phyloP scores from a whole-genome alignment of 2,113 vertebrate genomes.

The Xenopus borealis region DNA sequence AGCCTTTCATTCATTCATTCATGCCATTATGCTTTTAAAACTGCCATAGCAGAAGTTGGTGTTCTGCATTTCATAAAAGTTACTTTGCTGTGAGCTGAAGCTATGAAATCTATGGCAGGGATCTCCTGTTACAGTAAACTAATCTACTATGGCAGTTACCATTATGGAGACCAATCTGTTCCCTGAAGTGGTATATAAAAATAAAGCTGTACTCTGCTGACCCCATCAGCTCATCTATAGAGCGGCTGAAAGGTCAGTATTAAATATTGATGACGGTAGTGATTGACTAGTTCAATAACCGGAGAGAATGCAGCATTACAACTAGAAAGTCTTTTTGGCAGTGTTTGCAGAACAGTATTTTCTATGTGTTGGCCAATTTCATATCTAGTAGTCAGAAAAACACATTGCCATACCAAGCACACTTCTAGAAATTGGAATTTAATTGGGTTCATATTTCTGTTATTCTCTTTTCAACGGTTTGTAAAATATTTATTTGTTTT shows the following conservation, averaged over 20 bases:
- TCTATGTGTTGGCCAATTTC: not conserved
- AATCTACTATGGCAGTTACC: not conserved
- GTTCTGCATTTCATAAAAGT: too few species aligned
- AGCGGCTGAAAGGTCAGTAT: conserved; percentile 14
- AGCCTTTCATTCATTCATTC: too few species aligned
- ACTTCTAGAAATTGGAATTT: too few species aligned
- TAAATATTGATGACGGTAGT: conserved; percentile 30
- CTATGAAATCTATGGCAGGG: too few species aligned
- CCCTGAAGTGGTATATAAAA: conserved; percentile 16
- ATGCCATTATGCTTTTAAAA: too few species aligned
- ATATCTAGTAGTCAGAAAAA: too few species aligned
- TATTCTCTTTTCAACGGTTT: not conserved
- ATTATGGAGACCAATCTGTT: conserved; percentile 11
- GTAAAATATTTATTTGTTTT: too few species aligned
- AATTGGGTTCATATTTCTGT: not conserved
- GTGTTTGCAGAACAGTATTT: not conserved
- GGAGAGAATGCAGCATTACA: not conserved
- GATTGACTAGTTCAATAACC: conserved; percentile 23
- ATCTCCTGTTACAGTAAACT: not conserved
- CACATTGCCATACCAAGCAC: too few species aligned
- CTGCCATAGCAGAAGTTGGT: too few species aligned
- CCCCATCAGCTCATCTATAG: conserved; percentile 12
- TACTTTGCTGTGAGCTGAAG: too few species aligned
- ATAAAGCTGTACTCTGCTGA: conserved; percentile 29
- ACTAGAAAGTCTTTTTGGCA: not conserved